These are phyloP conservation scores for Listronotus bonariensis DNA, from an alignment of 1,140 invertebrate genomes.

Conservation along the genomic window DNA sequence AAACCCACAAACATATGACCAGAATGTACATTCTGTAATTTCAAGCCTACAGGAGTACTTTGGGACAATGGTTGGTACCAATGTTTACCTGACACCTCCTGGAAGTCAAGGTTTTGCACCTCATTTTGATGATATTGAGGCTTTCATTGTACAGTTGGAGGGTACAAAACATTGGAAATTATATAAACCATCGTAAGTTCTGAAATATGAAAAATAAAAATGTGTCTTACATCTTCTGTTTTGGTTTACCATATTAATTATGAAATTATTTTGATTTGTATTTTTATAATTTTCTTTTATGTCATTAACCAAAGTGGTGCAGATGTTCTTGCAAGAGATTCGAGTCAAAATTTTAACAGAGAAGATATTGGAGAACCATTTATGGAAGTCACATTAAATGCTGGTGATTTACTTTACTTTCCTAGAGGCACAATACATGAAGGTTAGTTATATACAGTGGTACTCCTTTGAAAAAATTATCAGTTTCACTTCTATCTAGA, in stretches of 20 bases:
- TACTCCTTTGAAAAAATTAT: too few relatives aligned
- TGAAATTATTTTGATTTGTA: background rate
- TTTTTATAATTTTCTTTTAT: background rate
- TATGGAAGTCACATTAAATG: conserved; percentile 77
- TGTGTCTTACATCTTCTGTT: too few relatives aligned
- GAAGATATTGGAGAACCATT: conserved; percentile 81
- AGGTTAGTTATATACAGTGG: conserved; percentile 56
- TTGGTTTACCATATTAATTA: too few relatives aligned
- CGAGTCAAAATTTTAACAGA: conserved; percentile 81
- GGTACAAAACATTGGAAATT: conserved; percentile 94
- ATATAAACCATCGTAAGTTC: conserved; percentile 73
- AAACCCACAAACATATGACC: conserved; percentile 91
- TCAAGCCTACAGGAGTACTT: conserved; percentile 92
- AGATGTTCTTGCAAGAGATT: conserved; percentile 77
- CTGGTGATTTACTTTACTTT: conserved; percentile 92
- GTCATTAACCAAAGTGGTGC: conserved; percentile 20
- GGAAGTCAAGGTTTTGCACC: conserved; percentile 96
- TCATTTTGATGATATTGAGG: conserved; percentile 98
- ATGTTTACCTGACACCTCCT: conserved; percentile 94
- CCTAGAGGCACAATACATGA: conserved; percentile 94
- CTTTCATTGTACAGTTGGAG: conserved; percentile 95
- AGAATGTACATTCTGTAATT: conserved; percentile 65
- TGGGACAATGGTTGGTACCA: conserved; percentile 90
- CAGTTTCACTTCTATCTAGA: too few relatives aligned
- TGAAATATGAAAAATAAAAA: too few relatives aligned